phyloP scores from a whole-genome alignment of 2,888 invertebrate genomes.

The Dryococelus australis region DNA sequence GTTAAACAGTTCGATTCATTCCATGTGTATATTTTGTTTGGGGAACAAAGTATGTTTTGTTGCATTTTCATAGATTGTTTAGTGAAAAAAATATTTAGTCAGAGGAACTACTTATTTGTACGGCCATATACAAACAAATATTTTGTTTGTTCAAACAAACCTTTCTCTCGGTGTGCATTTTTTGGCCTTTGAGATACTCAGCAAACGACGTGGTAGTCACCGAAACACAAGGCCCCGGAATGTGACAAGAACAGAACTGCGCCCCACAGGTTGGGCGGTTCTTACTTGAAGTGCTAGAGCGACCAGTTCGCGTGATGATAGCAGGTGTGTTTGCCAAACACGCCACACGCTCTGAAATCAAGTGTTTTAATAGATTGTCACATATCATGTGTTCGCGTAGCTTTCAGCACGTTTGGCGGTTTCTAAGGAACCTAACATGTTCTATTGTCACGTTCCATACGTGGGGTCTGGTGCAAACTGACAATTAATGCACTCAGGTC shows the following conservation, averaged over 20 bases:
- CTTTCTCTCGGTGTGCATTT: too few species aligned
- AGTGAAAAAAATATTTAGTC: too few species aligned
- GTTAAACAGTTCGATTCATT: too few species aligned
- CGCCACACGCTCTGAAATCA: background rate
- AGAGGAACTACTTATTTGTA: too few species aligned
- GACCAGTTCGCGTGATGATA: background rate
- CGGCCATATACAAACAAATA: too few species aligned
- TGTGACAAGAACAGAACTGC: background rate
- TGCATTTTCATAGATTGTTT: too few species aligned
- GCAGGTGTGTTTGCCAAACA: slow-evolving; percentile 1
- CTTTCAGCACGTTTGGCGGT: background rate
- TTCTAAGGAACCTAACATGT: background rate
- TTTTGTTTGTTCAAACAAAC: too few species aligned
- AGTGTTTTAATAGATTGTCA: slow-evolving; percentile 16
- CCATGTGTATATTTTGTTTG: too few species aligned
- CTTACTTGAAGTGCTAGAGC: background rate
- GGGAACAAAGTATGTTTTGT: too few species aligned
- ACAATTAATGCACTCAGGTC: background rate
- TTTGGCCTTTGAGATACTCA: too few species aligned
- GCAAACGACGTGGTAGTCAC: too few species aligned
- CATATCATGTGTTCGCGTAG: background rate
- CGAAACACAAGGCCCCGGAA: background rate
- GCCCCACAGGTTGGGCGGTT: background rate
- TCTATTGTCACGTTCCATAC: background rate
- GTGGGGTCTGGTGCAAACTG: background rate